phyloP scores from a whole-genome alignment of 2,888 invertebrate species.

The Andrena minutula region DNA sequence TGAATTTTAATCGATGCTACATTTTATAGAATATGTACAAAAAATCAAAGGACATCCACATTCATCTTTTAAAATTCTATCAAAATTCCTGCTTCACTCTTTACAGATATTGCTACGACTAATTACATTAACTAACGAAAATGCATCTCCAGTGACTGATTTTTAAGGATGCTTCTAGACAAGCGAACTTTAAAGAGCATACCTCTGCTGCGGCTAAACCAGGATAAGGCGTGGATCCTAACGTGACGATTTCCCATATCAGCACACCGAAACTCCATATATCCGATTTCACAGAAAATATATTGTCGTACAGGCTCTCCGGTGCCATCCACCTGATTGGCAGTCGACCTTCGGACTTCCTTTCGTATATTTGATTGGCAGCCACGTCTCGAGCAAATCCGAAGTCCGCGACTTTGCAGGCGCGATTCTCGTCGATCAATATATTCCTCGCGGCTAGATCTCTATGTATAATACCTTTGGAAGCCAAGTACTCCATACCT shows the following conservation, averaged over 20 bases:
- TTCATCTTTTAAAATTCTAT: no score
- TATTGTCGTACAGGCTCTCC: constrained; percentile 96
- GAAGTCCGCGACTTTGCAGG: constrained; percentile 97
- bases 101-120: no score
- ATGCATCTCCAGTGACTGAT: neutral
- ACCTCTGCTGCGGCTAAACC: constrained; percentile 96
- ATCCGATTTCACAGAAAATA: constrained; percentile 97
- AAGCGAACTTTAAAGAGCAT: constrained; percentile 20
- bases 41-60: no score
- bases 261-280: constrained; percentile 98
- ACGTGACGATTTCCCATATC: constrained; percentile 98
- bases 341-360: constrained; percentile 91
- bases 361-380: constrained; percentile 94
- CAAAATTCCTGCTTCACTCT: no score
- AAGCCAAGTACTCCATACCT: constrained; percentile 83
- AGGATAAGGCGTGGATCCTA: constrained; percentile 98
- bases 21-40: no score
- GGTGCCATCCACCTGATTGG: constrained; percentile 97
- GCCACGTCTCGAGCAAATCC: constrained; percentile 96
- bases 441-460: constrained; percentile 96
- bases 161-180: constrained; percentile 16
- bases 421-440: constrained; percentile 93
- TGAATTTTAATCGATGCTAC: no score
- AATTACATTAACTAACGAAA: neutral
- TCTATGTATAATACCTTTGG: constrained; percentile 91